These are phyloP conservation scores for Spatula clypeata DNA, from an alignment of 2,797 vertebrate genomes.

Conservation along the genomic window DNA sequence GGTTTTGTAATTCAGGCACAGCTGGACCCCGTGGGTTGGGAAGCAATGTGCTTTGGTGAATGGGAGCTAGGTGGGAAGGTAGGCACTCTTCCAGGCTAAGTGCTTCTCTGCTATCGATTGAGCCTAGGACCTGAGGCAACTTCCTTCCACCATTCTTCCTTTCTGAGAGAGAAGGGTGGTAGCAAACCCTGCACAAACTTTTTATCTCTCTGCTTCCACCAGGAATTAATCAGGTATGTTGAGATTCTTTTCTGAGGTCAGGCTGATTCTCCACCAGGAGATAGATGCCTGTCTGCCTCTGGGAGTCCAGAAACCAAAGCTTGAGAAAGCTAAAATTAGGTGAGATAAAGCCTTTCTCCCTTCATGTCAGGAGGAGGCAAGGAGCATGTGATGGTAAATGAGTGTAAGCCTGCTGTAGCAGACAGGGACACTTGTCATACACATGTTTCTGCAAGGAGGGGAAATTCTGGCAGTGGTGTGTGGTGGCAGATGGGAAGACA, in stretches of 20 bases:
- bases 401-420: not conserved
- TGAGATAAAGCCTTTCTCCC: not conserved
- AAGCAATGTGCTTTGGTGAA: conserved; percentile 34
- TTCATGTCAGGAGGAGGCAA: not conserved
- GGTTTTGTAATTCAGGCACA: conserved; percentile 51
- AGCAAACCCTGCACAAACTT: not conserved
- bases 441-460: not conserved
- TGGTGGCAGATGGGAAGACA: not conserved
- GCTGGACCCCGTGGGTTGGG: conserved; percentile 17
- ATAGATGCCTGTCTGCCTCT: not conserved
- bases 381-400: not conserved
- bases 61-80: conserved; percentile 30
- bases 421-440: not conserved
- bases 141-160: not conserved
- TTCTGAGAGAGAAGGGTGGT: not conserved
- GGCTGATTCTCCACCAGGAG: not conserved
- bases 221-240: not conserved
- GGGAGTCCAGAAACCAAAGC: not conserved
- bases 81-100: not conserved
- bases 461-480: not conserved
- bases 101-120: not conserved
- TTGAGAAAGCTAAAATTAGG: not conserved
- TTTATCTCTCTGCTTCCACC: not conserved
- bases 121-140: not conserved
- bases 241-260: not conserved